phyloP scores from a whole-genome alignment of 2,113 vertebrate species.

The Balaenoptera acutorostrata region DNA sequence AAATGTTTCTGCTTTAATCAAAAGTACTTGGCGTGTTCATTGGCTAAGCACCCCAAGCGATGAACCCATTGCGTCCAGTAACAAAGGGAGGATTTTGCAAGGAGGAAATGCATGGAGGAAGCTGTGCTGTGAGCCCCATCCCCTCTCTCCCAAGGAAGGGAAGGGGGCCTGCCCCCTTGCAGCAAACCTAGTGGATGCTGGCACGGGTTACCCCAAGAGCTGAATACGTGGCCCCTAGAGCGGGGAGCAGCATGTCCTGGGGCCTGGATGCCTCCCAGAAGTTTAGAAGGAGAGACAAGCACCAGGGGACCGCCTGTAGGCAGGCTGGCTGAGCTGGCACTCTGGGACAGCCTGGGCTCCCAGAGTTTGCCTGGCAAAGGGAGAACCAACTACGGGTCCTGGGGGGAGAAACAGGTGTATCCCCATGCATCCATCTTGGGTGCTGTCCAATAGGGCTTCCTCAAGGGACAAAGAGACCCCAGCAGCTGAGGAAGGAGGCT shows the following conservation, averaged over 20 bases:
- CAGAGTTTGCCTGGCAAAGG: neutral
- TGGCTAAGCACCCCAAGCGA: neutral
- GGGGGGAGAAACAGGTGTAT: neutral
- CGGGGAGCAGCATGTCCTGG: neutral
- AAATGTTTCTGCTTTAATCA: neutral
- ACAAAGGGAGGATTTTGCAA: neutral
- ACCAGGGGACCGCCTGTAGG: no score
- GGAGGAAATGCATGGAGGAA: neutral
- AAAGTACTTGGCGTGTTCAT: neutral
- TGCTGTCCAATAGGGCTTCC: neutral
- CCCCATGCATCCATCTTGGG: neutral
- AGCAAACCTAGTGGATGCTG: neutral
- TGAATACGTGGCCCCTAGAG: neutral
- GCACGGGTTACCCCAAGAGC: neutral
- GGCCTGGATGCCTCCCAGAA: neutral
- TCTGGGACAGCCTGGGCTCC: neutral
- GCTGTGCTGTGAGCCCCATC: neutral
- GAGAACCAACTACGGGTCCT: neutral
- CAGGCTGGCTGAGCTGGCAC: neutral
- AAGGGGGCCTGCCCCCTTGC: neutral
- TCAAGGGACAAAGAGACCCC: neutral
- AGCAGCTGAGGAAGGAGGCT: neutral
- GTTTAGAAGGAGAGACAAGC: neutral
- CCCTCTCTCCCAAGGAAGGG: neutral
- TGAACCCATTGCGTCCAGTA: neutral